Percentiles rank a stretch among this genome's conserved stretches.
Conservation (phyloP, 1,140 invertebrate species). For the Drosophila triauraria region DNA sequence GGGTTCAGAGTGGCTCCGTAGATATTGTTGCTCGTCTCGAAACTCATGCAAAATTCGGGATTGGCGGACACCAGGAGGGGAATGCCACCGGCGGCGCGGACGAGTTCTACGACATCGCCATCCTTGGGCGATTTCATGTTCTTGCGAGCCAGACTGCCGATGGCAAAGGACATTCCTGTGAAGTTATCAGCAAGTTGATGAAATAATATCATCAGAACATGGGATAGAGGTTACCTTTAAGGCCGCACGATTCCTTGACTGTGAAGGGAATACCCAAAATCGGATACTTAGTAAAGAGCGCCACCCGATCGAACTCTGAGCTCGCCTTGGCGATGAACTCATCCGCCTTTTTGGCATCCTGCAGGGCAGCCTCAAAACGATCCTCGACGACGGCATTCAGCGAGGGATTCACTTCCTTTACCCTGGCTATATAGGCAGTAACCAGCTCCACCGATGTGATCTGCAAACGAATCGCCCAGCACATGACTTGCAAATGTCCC, state of each 20-base stretch:
- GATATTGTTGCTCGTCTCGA: slow-evolving; percentile 90
- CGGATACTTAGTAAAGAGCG: slow-evolving; percentile 87
- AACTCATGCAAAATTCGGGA: slow-evolving; percentile 91
- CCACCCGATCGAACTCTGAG: slow-evolving; percentile 85
- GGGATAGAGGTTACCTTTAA: slow-evolving; percentile 86
- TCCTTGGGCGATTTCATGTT: slow-evolving; percentile 87
- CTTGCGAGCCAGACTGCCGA: slow-evolving; percentile 87
- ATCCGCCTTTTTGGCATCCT: slow-evolving; percentile 89
- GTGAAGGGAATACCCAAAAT: slow-evolving; percentile 92
- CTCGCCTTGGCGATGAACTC: slow-evolving; percentile 60
- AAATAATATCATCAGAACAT: background rate
- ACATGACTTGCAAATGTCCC: slow-evolving; percentile 36
- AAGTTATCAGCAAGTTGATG: background rate
- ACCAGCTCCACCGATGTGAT: slow-evolving; percentile 88
- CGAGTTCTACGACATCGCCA: slow-evolving; percentile 87
- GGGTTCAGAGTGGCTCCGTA: slow-evolving; percentile 92
- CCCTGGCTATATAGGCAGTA: slow-evolving; percentile 88
- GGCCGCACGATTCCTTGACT: slow-evolving; percentile 90
- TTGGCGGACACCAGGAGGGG: slow-evolving; percentile 92
- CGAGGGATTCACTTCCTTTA: slow-evolving; percentile 89
- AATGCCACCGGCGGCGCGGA: slow-evolving; percentile 91
- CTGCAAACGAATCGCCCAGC: slow-evolving; percentile 71
- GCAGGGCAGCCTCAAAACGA: slow-evolving; percentile 88
- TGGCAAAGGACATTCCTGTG: slow-evolving; percentile 86
- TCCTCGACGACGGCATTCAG: slow-evolving; percentile 92